phyloP scores from a whole-genome alignment of 2,888 invertebrate genomes.

The Pollenia amentaria region DNA sequence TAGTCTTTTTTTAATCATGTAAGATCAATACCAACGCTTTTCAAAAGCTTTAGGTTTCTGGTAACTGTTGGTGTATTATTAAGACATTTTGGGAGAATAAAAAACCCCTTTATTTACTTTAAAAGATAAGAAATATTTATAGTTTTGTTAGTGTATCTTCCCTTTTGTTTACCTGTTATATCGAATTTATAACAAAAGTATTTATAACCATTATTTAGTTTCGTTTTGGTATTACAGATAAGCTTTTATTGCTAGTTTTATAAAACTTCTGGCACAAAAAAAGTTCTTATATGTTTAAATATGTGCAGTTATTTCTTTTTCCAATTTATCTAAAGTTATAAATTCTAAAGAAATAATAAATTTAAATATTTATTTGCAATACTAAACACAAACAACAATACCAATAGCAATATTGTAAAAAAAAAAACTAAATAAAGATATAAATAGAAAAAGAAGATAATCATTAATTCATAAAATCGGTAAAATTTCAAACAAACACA shows the following conservation, averaged over 20 bases:
- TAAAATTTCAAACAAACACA: slow-evolving; percentile 41
- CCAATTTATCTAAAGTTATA: slow-evolving; percentile 29
- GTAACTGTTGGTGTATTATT: too few relatives aligned
- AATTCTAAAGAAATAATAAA: slow-evolving; percentile 33
- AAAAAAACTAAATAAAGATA: slow-evolving; percentile 24
- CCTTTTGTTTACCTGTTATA: neutral
- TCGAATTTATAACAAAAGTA: slow-evolving; percentile 24
- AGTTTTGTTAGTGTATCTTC: neutral
- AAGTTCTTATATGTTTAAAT: neutral
- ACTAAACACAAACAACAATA: neutral
- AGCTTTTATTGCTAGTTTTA: slow-evolving; percentile 41
- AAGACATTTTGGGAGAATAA: too few relatives aligned
- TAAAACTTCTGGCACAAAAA: slow-evolving; percentile 6
- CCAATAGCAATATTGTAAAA: slow-evolving; percentile 4
- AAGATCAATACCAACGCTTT: too few relatives aligned
- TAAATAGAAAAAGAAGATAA: slow-evolving; percentile 5
- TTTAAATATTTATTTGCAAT: slow-evolving; percentile 17
- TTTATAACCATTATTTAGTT: slow-evolving; percentile 36
- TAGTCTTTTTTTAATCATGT: too few relatives aligned
- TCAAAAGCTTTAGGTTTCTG: too few relatives aligned
- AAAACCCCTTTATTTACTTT: too few relatives aligned
- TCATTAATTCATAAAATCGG: slow-evolving; percentile 62
- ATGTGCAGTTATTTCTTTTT: slow-evolving; percentile 12
- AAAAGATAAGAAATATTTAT: too few relatives aligned
- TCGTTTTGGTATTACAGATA: slow-evolving; percentile 39